Evolutionary conservation across 2,113 vertebrate genomes (phyloP).

Genomic region (Vimba vimba): DNA sequence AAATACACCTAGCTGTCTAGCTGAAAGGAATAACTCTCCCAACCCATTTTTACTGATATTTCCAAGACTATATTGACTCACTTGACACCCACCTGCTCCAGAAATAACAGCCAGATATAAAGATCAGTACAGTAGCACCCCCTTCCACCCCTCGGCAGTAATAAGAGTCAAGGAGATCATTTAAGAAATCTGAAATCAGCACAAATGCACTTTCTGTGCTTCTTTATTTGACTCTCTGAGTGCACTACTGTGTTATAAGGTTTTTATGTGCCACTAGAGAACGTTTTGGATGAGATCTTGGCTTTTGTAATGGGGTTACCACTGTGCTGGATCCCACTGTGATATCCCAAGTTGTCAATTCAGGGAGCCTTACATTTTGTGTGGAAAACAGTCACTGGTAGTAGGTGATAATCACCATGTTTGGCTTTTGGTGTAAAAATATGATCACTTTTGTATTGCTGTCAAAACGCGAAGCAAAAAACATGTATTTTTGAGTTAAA

Average conservation of each 20-base stretch:
- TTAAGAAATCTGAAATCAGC: slow-evolving; percentile 15
- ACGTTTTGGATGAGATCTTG: neutral
- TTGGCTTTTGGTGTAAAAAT: neutral
- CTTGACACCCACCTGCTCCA: slow-evolving; percentile 40
- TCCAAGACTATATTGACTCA: slow-evolving; percentile 36
- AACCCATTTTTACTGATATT: neutral
- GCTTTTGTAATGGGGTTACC: neutral
- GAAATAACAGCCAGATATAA: slow-evolving; percentile 26
- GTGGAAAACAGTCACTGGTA: neutral
- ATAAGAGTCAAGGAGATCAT: slow-evolving; percentile 31
- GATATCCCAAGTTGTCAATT: neutral
- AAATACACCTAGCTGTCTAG: neutral
- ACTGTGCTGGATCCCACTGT: neutral
- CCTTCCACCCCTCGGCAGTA: neutral
- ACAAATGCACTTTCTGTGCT: neutral
- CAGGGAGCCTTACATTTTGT: neutral
- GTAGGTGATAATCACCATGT: neutral
- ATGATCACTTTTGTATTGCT: neutral
- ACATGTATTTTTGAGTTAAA: neutral
- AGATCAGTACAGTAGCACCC: slow-evolving; percentile 37
- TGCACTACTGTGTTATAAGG: neutral
- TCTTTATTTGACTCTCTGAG: neutral
- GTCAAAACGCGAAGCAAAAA: neutral
- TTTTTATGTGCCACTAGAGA: slow-evolving; percentile 15
- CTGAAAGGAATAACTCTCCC: neutral